Conservation (phyloP, 2,797 vertebrate species). For the Spinibarbus caldwelli region DNA sequence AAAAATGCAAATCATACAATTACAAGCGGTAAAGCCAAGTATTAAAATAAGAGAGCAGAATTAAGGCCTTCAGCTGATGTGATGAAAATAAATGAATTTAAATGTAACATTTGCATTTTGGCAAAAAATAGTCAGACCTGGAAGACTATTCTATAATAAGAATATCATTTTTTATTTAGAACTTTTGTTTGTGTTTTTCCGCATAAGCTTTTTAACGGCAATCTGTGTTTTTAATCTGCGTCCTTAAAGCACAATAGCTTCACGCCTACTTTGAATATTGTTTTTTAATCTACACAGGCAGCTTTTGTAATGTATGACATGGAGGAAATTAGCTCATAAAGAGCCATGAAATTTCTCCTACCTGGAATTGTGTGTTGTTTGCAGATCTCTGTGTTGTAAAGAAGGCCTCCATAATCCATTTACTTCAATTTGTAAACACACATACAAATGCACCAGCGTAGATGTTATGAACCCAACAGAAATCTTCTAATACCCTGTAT, state of each 20-base stretch:
- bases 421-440: conserved; percentile 38
- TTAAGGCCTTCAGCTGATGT: conserved; percentile 70
- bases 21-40: conserved; percentile 70
- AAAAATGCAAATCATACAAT: conserved; percentile 75
- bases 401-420: conserved; percentile 50
- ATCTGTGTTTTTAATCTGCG: not conserved
- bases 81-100: conserved; percentile 62
- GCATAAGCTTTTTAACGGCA: not conserved
- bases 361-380: conserved; percentile 15
- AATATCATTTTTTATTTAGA: conserved; percentile 1
- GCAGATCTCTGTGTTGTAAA: conserved; percentile 17
- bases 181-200: conserved; percentile 11
- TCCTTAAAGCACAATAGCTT: conserved; percentile 1
- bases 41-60: conserved; percentile 65
- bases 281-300: conserved; percentile 5
- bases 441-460: conserved; percentile 20
- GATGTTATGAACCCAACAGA: conserved; percentile 38
- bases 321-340: conserved; percentile 23
- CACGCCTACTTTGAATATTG: conserved; percentile 6
- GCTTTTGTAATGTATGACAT: conserved; percentile 28
- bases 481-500: conserved; percentile 47
- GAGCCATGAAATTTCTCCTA: conserved; percentile 30
- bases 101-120: conserved; percentile 61
- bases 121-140: conserved; percentile 23
- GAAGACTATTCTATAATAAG: not conserved